Evolutionary conservation across 2,888 invertebrate species (phyloP).

Genomic region (Cepaea hortensis): DNA sequence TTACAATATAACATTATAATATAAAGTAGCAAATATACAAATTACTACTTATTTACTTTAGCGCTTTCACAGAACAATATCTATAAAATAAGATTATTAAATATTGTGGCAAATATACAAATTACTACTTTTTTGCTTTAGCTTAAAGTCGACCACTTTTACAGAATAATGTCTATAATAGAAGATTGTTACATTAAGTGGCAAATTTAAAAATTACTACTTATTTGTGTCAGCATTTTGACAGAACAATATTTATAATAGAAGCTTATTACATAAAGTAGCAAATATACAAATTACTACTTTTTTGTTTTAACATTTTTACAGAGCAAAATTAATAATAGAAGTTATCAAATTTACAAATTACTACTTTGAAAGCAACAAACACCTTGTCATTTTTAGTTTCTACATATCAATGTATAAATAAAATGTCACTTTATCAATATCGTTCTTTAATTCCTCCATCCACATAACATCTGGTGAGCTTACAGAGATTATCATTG

Average conservation of each 20-base stretch:
- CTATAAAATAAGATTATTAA: background rate
- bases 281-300: no score
- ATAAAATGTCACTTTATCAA: no score
- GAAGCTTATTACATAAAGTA: background rate
- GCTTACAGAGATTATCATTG: no score
- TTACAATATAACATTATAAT: background rate
- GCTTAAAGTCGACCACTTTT: no score
- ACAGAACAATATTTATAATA: background rate
- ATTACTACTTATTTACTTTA: no score
- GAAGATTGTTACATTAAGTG: background rate
- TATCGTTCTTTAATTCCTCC: no score
- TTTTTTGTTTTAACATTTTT: background rate
- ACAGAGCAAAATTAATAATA: background rate
- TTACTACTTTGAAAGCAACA: background rate
- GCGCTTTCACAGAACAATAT: background rate
- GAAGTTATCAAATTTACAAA: background rate
- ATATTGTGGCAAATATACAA: background rate
- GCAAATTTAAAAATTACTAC: background rate
- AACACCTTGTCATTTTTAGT: background rate
- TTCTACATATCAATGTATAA: no score
- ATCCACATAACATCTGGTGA: no score
- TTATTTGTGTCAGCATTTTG: background rate
- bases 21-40: no score
- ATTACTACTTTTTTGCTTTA: background rate
- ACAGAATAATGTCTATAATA: background rate